phyloP scores from a whole-genome alignment of 2,888 invertebrate genomes.

The Pterostichus niger region DNA sequence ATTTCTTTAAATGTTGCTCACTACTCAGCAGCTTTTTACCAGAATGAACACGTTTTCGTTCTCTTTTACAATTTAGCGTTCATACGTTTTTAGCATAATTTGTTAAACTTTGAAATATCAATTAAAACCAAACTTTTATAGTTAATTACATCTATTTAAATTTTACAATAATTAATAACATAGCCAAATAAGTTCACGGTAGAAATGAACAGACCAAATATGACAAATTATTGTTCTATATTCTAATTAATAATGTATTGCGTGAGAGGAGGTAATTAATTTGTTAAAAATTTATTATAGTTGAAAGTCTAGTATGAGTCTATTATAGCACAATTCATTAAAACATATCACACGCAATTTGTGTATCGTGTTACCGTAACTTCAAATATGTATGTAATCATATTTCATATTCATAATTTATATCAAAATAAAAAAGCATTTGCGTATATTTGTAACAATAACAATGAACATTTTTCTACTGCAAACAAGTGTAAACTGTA shows the following conservation, averaged over 20 bases:
- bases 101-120: neutral
- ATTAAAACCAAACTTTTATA: neutral
- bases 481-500: no score
- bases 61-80: no score
- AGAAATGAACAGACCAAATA: constrained; percentile 21
- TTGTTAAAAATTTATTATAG: constrained; percentile 26
- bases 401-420: no score
- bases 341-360: neutral
- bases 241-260: constrained; percentile 19
- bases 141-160: constrained; percentile 5
- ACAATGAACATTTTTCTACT: no score
- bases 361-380: no score
- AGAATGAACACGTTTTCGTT: no score
- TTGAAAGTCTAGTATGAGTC: neutral
- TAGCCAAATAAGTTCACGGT: constrained; percentile 1
- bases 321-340: constrained; percentile 10
- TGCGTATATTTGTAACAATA: no score
- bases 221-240: constrained; percentile 37
- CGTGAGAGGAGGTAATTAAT: constrained; percentile 28
- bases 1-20: neutral
- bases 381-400: no score
- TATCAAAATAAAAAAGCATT: no score
- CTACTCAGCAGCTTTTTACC: no score
- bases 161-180: constrained; percentile 29
- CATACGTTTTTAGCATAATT: neutral